phyloP scores from a whole-genome alignment of 2,113 vertebrate species.

The Gambusia affinis region DNA sequence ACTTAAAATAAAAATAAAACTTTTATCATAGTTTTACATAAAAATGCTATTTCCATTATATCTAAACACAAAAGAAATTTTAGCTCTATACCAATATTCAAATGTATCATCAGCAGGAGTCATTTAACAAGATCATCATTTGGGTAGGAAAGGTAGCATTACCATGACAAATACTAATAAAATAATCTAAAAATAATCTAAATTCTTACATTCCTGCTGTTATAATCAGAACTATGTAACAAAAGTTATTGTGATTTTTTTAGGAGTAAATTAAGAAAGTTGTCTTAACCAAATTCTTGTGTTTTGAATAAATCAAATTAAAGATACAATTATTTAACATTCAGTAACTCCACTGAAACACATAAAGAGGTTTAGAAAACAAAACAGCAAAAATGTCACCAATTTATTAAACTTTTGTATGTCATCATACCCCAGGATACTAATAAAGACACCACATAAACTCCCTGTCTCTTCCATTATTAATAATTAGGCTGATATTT shows the following conservation, averaged over 20 bases:
- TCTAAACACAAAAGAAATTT: too few relatives aligned
- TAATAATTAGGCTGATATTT: conserved; percentile 55
- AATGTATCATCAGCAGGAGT: too few relatives aligned
- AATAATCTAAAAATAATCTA: too few relatives aligned
- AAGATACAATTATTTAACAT: not conserved
- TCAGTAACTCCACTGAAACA: not conserved
- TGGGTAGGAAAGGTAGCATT: not conserved
- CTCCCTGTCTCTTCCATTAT: conserved; percentile 45
- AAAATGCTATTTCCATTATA: not conserved
- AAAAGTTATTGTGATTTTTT: not conserved
- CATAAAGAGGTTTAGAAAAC: not conserved
- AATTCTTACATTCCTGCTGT: too few relatives aligned
- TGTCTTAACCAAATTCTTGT: not conserved
- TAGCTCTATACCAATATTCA: too few relatives aligned
- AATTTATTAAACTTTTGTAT: conserved; percentile 5
- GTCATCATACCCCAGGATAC: not conserved
- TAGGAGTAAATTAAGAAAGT: not conserved
- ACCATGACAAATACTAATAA: not conserved
- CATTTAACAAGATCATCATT: too few relatives aligned
- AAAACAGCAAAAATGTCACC: not conserved
- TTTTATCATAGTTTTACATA: not conserved
- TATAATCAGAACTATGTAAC: not conserved
- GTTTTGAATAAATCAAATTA: conserved; percentile 4
- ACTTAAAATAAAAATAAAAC: not conserved
- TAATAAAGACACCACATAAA: conserved; percentile 30